These are phyloP conservation scores for Trichogramma pretiosum DNA, from an alignment of 1,140 invertebrate genomes.

Conservation along the genomic window DNA sequence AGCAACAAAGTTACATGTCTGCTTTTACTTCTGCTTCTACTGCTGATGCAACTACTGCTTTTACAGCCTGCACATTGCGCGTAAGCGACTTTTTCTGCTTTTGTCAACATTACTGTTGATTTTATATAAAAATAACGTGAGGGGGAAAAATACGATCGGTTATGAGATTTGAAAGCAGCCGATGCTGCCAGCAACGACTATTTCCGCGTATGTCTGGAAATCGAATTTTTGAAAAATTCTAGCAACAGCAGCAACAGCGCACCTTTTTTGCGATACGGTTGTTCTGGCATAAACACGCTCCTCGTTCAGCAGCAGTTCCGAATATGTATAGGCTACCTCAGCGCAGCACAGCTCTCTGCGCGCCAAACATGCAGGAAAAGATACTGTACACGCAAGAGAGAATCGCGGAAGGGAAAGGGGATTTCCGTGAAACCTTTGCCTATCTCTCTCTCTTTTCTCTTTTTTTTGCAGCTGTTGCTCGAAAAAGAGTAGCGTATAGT, in stretches of 20 bases:
- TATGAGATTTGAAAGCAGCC: no score
- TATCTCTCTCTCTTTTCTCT: not conserved
- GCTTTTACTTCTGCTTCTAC: not conserved
- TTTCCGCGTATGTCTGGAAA: not conserved
- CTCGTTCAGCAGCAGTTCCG: not conserved
- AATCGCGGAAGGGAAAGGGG: slow-evolving; percentile 18
- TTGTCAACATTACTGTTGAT: no score
- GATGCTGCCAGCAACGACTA: no score
- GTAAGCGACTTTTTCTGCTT: not conserved
- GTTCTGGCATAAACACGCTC: not conserved
- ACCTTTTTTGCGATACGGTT: not conserved
- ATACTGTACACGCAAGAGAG: not conserved
- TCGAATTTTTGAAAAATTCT: not conserved
- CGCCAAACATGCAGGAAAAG: not conserved
- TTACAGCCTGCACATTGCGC: not conserved
- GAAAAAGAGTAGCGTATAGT: no score
- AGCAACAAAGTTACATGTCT: not conserved
- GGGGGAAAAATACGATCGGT: no score
- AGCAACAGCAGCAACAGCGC: not conserved
- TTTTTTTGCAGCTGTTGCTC: not conserved
- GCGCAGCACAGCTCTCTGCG: no score
- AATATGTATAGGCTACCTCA: not conserved
- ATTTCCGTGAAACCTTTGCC: slow-evolving; percentile 22
- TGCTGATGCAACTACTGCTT: no score
- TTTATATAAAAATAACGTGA: no score